A percentile compares a stretch with the other conserved stretches of the same genome.
Conservation (phyloP, 2,888 invertebrate species). For the Fragum whitleyi region DNA sequence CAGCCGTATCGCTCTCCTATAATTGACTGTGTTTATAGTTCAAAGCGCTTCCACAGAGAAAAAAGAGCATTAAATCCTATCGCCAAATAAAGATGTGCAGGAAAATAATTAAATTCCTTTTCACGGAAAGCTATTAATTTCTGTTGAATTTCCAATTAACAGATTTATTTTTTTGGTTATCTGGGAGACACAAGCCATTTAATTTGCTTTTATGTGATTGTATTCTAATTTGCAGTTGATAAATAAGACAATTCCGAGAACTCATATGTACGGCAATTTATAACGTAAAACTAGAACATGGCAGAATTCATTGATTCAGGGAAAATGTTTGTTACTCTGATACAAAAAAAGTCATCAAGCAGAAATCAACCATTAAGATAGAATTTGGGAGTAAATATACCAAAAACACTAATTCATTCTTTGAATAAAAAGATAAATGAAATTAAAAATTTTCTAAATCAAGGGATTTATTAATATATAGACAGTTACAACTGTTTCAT, state of each 20-base stretch:
- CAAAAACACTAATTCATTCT: too few relatives aligned
- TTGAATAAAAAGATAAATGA: too few relatives aligned
- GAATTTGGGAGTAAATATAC: too few relatives aligned
- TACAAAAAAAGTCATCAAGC: too few relatives aligned
- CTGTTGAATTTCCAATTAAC: conserved; percentile 30
- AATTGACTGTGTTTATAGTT: conserved; percentile 24
- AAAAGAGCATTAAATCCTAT: conserved; percentile 11
- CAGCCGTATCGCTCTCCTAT: conserved; percentile 15
- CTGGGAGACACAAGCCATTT: conserved; percentile 20
- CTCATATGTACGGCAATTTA: conserved; percentile 18
- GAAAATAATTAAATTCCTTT: conserved; percentile 18
- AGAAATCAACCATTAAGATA: too few relatives aligned
- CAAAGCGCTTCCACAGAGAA: conserved; percentile 6
- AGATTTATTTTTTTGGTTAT: conserved; percentile 11
- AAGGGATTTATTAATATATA: too few relatives aligned
- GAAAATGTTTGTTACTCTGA: too few relatives aligned
- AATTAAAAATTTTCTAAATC: too few relatives aligned
- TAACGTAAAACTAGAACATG: not conserved
- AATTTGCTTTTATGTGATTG: conserved; percentile 30
- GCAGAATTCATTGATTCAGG: too few relatives aligned
- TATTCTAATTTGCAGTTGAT: conserved; percentile 24
- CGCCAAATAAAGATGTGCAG: conserved; percentile 22
- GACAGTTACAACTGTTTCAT: too few relatives aligned
- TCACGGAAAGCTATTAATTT: conserved; percentile 25
- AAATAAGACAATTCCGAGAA: conserved; percentile 1